Base-by-base conservation (phyloP, 2,113 vertebrate genomes). In the Alligator mississippiensis region DNA sequence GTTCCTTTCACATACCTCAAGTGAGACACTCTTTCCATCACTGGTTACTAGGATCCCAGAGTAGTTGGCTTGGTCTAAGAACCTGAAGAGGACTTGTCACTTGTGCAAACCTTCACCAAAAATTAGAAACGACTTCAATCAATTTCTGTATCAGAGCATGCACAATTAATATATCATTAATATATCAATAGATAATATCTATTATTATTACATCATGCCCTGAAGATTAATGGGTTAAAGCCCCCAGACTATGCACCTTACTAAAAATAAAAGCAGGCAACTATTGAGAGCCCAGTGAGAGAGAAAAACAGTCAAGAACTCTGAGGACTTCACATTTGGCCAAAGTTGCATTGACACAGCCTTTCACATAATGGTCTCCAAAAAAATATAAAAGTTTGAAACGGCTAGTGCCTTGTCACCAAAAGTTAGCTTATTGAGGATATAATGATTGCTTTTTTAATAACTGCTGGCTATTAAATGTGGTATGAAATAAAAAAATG, bases 111-210 rank as follows among this genome's bases (percentile, higher is more conserved):
- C 77, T 59, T n/a, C 38, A 59, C 94, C 83, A 68, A 55, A 64
- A 77, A 96, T 94, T 94, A 93, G 95, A 95, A 81, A 82, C 78
- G 85, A 27, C 61, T 92, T 61, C 77, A 27, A 17, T 47, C 92
- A 27, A 28, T 61, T 96, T 77, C 87, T 75, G 12, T 75, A 70
- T 80, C 87, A 15, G 75, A 90, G 85, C 93, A 92, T 25, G 28
- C 84, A 47, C 66, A 92, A 92, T 95, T 97, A 93, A 95, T 95
- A 95, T 94, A 95, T 95, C 38, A 95, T 77, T 85, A 95, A 95
- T 89, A 72, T 68, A 86, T 91, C 80, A 84, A 84, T 88, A 76
- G 47, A 47, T 47, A 47, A 47, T 87, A 93, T 97, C 93, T 95
- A 89, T 95, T 92, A 93, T 77, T 17, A 0, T 89, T 94, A 64